phyloP scores from a whole-genome alignment of 2,113 vertebrate species.

The Lamprotornis superbus region DNA sequence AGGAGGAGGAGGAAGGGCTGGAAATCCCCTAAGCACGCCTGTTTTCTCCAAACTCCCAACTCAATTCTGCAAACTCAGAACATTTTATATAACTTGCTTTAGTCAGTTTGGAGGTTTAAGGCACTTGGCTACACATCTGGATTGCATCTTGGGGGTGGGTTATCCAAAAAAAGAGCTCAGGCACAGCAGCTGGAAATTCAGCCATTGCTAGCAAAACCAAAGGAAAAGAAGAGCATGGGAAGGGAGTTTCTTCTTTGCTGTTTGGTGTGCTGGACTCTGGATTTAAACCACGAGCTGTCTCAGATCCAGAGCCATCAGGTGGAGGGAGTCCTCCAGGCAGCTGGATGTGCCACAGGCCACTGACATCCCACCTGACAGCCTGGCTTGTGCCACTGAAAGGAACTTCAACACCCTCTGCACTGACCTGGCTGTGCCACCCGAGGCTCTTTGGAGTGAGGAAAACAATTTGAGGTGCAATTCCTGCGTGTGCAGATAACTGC shows the following conservation, averaged over 20 bases:
- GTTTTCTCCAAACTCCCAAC: conserved; percentile 26
- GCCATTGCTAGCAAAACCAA: background rate
- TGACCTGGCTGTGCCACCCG: background rate
- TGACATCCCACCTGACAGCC: fast-evolving
- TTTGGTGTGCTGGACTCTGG: background rate
- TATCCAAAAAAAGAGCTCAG: conserved; percentile 8
- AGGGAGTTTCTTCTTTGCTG: background rate
- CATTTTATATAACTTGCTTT: conserved; percentile 43
- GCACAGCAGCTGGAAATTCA: background rate
- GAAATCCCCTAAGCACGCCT: conserved; percentile 59
- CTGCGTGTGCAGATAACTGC: background rate
- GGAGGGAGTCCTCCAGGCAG: background rate
- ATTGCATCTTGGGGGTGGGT: conserved; percentile 31
- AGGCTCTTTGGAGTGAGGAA: background rate
- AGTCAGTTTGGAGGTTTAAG: conserved; percentile 42
- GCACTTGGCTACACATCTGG: conserved; percentile 43
- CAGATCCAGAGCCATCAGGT: background rate
- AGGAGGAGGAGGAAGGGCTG: conserved; percentile 45
- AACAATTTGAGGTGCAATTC: background rate
- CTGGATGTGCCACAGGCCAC: background rate
- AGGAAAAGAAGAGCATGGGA: background rate
- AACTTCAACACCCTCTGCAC: background rate
- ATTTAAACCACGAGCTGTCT: background rate
- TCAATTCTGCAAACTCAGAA: conserved; percentile 51
- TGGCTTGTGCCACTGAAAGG: background rate